phyloP scores from a whole-genome alignment of 2,888 invertebrate species.

The Alloscopus bannaensis region DNA sequence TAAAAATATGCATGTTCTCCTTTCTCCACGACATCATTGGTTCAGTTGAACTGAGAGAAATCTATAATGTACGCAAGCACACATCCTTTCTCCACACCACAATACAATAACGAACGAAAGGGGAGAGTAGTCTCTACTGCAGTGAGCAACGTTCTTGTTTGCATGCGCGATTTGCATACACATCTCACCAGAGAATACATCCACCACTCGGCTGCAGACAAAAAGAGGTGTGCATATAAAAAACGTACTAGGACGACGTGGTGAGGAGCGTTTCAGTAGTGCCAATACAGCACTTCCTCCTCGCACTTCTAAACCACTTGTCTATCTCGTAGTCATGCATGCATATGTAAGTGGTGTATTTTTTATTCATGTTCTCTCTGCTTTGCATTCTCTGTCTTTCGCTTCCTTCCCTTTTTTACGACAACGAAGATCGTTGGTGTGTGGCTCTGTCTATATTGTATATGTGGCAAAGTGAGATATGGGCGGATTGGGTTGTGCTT shows the following conservation, averaged over 20 bases:
- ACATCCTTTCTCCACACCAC: not conserved
- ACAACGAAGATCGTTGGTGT: not conserved
- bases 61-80: not conserved
- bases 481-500: conserved; percentile 55
- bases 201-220: too few species aligned
- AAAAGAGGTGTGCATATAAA: not conserved
- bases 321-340: conserved; percentile 60
- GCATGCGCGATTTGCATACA: conserved; percentile 61
- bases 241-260: conserved; percentile 15
- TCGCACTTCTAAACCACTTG: conserved; percentile 36
- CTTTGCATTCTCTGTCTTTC: conserved; percentile 45
- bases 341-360: conserved; percentile 60
- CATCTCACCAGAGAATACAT: conserved; percentile 8
- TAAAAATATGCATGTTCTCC: too few species aligned
- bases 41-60: too few species aligned
- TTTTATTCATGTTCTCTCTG: conserved; percentile 56
- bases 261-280: not conserved
- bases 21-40: too few species aligned
- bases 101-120: conserved; percentile 34
- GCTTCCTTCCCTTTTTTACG: conserved; percentile 54
- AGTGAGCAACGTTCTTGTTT: conserved; percentile 55
- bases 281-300: conserved; percentile 50
- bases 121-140: too few species aligned
- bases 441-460: conserved; percentile 1
- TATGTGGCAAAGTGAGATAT: conserved; percentile 49